Percentiles rank a stretch among this genome's conserved stretches.
Conservation (phyloP, 1,140 invertebrate genomes). For the Plectrocnemia conspersa region DNA sequence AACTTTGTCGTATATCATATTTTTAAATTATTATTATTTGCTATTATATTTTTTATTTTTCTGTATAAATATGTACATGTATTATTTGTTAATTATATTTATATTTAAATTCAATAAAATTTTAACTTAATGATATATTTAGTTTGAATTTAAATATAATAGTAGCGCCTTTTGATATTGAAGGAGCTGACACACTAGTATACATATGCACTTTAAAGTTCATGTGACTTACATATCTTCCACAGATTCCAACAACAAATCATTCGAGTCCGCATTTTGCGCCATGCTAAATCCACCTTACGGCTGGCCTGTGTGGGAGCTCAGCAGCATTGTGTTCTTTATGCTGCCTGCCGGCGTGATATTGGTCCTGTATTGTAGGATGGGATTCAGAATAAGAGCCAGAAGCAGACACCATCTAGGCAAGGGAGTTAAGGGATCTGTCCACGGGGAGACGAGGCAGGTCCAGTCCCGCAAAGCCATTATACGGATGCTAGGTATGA, state of each 20-base stretch:
- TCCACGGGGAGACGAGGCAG: conserved; percentile 61
- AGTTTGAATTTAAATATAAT: no score
- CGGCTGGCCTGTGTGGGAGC: conserved; percentile 66
- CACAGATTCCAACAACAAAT: conserved; percentile 47
- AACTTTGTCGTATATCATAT: no score
- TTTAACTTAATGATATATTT: no score
- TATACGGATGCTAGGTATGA: conserved; percentile 76
- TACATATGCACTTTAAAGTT: no score
- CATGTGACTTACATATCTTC: no score
- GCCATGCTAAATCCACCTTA: conserved; percentile 61
- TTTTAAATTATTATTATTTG: no score
- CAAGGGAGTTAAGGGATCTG: conserved; percentile 56
- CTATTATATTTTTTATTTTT: no score
- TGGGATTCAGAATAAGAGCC: conserved; percentile 65
- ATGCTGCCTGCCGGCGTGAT: conserved; percentile 77
- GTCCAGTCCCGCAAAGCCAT: conserved; percentile 68
- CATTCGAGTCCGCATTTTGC: conserved; percentile 70
- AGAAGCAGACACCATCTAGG: conserved; percentile 45
- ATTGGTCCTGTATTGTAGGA: conserved; percentile 68
- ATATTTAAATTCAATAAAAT: no score
- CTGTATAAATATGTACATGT: no score
- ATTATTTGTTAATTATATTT: no score
- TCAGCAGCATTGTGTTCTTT: conserved; percentile 81
- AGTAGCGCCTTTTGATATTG: no score
- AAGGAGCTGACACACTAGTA: no score